A percentile compares a stretch with the other conserved stretches of the same genome.
Evolutionary conservation across 2,113 vertebrate species (phyloP).

Genomic region (Xiphias gladius): DNA sequence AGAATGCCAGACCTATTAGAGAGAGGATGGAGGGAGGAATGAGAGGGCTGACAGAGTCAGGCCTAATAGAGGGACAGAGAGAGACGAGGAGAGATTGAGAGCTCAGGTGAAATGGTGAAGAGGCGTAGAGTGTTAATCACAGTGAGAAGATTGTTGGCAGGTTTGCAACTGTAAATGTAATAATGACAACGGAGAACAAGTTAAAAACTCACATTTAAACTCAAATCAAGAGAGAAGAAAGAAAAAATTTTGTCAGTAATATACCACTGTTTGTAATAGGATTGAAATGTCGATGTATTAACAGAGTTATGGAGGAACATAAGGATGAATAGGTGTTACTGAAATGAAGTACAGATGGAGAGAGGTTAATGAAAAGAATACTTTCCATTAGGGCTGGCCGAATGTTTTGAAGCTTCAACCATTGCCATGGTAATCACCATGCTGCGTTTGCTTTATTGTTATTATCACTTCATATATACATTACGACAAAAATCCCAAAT

Average conservation of each 20-base stretch:
- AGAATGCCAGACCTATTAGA: conserved; percentile 73
- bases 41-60: conserved; percentile 42
- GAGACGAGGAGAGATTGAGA: conserved; percentile 20
- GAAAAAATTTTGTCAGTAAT: neutral
- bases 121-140: conserved; percentile 33
- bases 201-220: conserved; percentile 6
- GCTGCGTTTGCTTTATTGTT: too few relatives aligned
- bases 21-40: conserved; percentile 49
- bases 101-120: conserved; percentile 27
- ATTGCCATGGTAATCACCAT: too few relatives aligned
- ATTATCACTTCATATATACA: too few relatives aligned
- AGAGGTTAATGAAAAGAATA: conserved; percentile 1
- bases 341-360: neutral
- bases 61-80: conserved; percentile 42
- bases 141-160: conserved; percentile 1
- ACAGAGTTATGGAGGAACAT: neutral
- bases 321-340: neutral
- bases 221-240: neutral
- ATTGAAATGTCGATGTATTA: neutral
- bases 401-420: too few relatives aligned
- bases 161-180: conserved; percentile 27
- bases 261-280: neutral
- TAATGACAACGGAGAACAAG: conserved; percentile 2
- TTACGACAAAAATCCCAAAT: too few relatives aligned
- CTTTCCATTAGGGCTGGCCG: too few relatives aligned